Base-by-base conservation (phyloP, 1,140 invertebrate genomes). In the Cheumatopsyche charites region DNA sequence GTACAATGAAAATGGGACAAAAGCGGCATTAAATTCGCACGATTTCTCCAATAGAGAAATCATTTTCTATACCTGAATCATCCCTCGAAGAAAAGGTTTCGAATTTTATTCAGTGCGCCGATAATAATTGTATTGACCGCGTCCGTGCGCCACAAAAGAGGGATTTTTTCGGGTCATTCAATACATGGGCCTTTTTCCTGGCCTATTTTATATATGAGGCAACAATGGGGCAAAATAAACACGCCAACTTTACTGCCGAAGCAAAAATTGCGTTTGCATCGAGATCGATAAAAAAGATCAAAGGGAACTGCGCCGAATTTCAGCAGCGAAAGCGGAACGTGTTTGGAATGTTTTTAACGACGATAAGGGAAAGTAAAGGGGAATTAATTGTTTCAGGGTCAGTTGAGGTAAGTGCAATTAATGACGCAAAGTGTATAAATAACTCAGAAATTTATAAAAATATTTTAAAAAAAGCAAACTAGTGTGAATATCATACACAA, bases 61-160 rank as follows among this genome's bases (percentile, higher is more conserved):
- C 12, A 58, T 58, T 58, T 26, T 58, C 21, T 58, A 13, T 58
- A 58, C 55, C 55, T 58, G 55, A 58, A 58, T 19, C 4, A 58
- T 21, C 13, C 17, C n/a, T n/a, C 55, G 7, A 1, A 58, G 19
- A 58, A 58, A 21, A 55, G 49, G 49, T 55, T 55, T 21, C 55
- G 19, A 9, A 58, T 21, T 55, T 55, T 58, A 58, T 25, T 58
- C 55, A 19, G 55, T 9, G 29, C 29, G 29, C 13, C 19, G 11
- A 23, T 23, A 12, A 58, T 58, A 58, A 58, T 26, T 58, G 55
- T 58, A 58, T 58, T 58, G 55, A 58, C 55, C 55, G 55, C 55
- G 25, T 58, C 23, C n/a, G 29, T 25, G 23, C 13, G 21, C 3
- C 29, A 36, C 19, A 58, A 23, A 23, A 23, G 11, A 19, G 17